Evolutionary conservation across 2,797 vertebrate genomes (phyloP).

Genomic region (Cephalopachus bancanus): DNA sequence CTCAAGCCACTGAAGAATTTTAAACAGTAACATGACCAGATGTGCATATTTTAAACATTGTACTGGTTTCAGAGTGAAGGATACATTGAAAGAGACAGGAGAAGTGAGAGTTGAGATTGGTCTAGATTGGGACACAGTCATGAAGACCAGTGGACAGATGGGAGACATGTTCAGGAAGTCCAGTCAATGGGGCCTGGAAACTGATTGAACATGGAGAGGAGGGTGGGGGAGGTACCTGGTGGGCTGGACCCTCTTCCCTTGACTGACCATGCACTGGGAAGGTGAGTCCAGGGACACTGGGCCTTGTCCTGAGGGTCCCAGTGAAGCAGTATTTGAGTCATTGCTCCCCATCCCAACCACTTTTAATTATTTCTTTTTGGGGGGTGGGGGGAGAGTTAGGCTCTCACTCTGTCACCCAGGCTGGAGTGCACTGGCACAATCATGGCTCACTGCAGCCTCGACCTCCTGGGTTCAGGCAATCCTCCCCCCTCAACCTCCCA

Average conservation of each 20-base stretch:
- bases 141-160: not conserved
- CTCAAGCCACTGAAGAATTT: not conserved
- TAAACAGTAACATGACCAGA: not conserved
- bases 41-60: not conserved
- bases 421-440: too few relatives aligned
- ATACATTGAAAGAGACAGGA: not conserved
- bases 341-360: not conserved
- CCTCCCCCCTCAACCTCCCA: too few relatives aligned
- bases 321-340: not conserved
- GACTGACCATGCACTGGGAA: not conserved
- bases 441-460: too few relatives aligned
- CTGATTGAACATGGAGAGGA: rapidly evolving
- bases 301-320: not conserved
- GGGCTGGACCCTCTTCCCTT: not conserved
- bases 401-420: too few relatives aligned
- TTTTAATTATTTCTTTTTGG: too few relatives aligned
- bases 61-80: not conserved
- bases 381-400: too few relatives aligned
- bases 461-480: too few relatives aligned
- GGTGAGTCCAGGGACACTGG: too few relatives aligned
- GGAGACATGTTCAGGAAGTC: not conserved
- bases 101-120: not conserved
- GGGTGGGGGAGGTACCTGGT: rapidly evolving
- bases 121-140: not conserved
- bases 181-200: not conserved